Evolutionary conservation across 1,140 invertebrate genomes (phyloP).

Genomic region (Bombyx mandarina): DNA sequence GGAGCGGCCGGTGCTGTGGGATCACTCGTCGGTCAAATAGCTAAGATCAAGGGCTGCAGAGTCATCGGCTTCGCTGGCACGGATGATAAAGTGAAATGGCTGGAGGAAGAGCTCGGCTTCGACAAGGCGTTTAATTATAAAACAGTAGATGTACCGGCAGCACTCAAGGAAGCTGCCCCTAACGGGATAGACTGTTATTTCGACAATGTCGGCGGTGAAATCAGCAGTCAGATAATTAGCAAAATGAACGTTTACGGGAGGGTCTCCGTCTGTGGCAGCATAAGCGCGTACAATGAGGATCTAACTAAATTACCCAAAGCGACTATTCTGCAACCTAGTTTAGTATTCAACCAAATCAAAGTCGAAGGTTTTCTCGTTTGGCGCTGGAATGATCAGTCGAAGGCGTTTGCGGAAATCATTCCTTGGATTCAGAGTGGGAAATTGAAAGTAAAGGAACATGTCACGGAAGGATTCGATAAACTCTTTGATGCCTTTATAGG

Average conservation of each 20-base stretch:
- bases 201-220: conserved; percentile 76
- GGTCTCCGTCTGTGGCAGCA: conserved; percentile 74
- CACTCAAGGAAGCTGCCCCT: conserved; percentile 73
- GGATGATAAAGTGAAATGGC: conserved; percentile 79
- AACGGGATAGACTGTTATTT: conserved; percentile 77
- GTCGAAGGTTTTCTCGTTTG: conserved; percentile 64
- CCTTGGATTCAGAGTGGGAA: conserved; percentile 69
- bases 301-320: conserved; percentile 31
- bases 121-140: conserved; percentile 83
- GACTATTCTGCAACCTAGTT: conserved; percentile 64
- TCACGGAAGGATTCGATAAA: conserved; percentile 73
- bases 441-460: conserved; percentile 66
- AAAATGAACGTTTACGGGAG: conserved; percentile 75
- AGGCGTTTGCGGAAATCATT: conserved; percentile 51
- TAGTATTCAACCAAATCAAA: conserved; percentile 61
- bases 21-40: conserved; percentile 81
- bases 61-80: conserved; percentile 83
- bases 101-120: conserved; percentile 78
- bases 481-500: conserved; percentile 72
- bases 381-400: conserved; percentile 30
- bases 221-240: conserved; percentile 72
- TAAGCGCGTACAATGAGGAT: conserved; percentile 66
- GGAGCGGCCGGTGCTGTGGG: conserved; percentile 80
- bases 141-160: conserved; percentile 66
- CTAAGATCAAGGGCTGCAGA: conserved; percentile 77